Base-by-base conservation (phyloP, 2,888 invertebrate genomes). In the Abscondita cerata region DNA sequence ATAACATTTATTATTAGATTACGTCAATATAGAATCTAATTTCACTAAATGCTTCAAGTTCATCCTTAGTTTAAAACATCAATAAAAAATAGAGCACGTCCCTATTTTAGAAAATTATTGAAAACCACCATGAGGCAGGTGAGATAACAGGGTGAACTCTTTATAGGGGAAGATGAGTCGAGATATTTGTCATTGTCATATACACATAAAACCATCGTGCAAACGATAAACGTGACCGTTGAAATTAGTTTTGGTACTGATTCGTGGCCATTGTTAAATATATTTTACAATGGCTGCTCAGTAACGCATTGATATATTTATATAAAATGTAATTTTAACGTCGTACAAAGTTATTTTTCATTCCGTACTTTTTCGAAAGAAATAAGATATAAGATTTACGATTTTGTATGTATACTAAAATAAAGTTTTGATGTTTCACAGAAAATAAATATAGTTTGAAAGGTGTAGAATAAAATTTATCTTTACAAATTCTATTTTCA, bases 51-150 rank as follows among this genome's bases (percentile, higher is more conserved):
- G 51, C 52, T 52, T 15, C 20, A 46, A 52, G 41, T 41, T 58
- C 52, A 58, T 52, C 52, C 51, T 41, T 54, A 47, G 48, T 59
- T 48, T 38, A 53, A 56, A 65, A 51, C 56, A 56, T 62, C 59
- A 40, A 57, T 51, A 54, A 52, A 63, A 59, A 47, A n/a, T n/a
- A 46, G 57, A 52, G 61, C 52, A 57, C 66, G 64, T 62, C 64
- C 59, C 61, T 63, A 60, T 64, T 60, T 63, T 59, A 64, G 52
- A 40, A 58, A 55, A 61, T 65, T 67, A 67, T 65, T 65, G 67
- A 68, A 68, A 68, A 67, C 61, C 57, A 64, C 66, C 67, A 65
- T 46, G 68, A 63, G 71, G 71, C 71, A 71, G 71, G 71, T 71
- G 71, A 71, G 69, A 70, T 70, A 71, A 70, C 68, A 69, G 65